These are phyloP conservation scores for Colletes latitarsis DNA, from an alignment of 1,140 invertebrate genomes.

Conservation along the genomic window DNA sequence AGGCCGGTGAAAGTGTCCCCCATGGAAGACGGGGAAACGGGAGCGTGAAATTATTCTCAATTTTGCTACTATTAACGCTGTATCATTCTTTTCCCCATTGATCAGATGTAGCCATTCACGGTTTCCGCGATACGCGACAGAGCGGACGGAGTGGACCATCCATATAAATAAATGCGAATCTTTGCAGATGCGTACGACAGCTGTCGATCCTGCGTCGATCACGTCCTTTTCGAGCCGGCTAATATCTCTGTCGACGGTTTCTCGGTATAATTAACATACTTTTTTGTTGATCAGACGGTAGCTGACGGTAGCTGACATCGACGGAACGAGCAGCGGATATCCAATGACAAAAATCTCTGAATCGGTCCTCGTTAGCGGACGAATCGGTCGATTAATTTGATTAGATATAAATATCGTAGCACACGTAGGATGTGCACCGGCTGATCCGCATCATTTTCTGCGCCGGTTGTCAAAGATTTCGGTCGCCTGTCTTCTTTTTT, in stretches of 20 bases:
- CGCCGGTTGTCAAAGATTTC: conserved; percentile 46
- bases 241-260: too few relatives aligned
- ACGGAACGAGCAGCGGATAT: background rate
- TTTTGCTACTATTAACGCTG: background rate
- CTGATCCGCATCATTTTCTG: conserved; percentile 48
- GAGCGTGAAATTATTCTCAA: background rate
- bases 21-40: background rate
- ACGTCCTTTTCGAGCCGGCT: too few relatives aligned
- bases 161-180: background rate
- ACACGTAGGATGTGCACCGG: conserved; percentile 41
- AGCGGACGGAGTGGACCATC: too few relatives aligned
- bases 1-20: conserved; percentile 7
- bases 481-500: conserved; percentile 32
- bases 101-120: background rate
- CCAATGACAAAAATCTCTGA: background rate
- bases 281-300: conserved; percentile 12
- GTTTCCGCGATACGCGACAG: too few relatives aligned
- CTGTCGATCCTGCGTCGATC: background rate
- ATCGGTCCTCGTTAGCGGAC: background rate
- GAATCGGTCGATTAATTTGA: conserved; percentile 43
- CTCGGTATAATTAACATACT: background rate
- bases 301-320: background rate
- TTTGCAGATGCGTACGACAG: conserved; percentile 18
- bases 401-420: conserved; percentile 54
- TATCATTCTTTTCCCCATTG: background rate